phyloP scores from a whole-genome alignment of 2,113 vertebrate species.

The Rhinichthys klamathensis region DNA sequence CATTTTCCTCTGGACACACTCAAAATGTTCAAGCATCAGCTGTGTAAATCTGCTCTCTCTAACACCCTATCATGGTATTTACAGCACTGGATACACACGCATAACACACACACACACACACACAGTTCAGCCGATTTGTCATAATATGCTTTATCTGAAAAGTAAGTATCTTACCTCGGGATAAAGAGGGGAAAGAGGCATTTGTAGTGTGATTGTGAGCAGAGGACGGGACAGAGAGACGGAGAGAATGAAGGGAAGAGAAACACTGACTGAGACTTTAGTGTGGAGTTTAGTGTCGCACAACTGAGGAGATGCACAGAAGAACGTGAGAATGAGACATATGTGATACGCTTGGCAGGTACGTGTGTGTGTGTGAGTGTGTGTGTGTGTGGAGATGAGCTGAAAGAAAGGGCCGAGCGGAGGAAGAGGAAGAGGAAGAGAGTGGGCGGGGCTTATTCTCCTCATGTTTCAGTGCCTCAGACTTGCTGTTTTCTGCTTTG shows the following conservation, averaged over 20 bases:
- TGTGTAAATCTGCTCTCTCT: conserved; percentile 64
- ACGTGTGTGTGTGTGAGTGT: not conserved
- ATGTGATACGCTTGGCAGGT: not conserved
- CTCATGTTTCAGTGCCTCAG: conserved; percentile 42
- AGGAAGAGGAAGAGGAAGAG: conserved; percentile 34
- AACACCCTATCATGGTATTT: conserved; percentile 56
- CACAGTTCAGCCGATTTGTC: conserved; percentile 82
- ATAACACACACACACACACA: conserved; percentile 66
- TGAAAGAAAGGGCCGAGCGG: not conserved
- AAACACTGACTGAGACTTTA: not conserved
- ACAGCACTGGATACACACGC: conserved; percentile 54
- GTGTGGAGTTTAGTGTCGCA: not conserved
- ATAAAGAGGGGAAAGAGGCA: conserved; percentile 82
- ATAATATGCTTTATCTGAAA: conserved; percentile 84
- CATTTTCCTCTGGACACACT: not conserved
- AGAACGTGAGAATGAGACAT: not conserved
- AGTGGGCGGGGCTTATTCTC: conserved; percentile 59
- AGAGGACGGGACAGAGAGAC: conserved; percentile 71
- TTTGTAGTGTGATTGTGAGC: conserved; percentile 79
- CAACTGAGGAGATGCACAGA: not conserved
- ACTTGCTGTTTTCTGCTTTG: not conserved
- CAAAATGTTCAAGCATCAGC: conserved; percentile 14
- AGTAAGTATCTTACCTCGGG: conserved; percentile 82
- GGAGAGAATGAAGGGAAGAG: not conserved
- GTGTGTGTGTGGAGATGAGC: not conserved